Evolutionary conservation across 2,113 vertebrate species (phyloP).

Genomic region (Nothoprocta pentlandii): DNA sequence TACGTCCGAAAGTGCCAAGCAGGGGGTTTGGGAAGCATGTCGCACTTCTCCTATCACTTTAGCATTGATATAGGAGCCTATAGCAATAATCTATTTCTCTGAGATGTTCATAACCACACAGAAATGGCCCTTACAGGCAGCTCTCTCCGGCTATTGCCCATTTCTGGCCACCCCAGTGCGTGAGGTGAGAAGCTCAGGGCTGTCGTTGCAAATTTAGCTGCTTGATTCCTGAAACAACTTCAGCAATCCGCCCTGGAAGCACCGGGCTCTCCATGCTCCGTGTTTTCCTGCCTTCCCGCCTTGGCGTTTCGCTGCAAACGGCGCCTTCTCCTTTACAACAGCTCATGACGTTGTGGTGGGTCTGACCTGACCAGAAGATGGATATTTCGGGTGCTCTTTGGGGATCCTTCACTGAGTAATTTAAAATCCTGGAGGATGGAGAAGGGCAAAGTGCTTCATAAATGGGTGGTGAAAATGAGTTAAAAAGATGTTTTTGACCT

Average conservation of each 20-base stretch:
- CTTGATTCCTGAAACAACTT: not conserved
- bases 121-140: not conserved
- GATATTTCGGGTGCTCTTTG: not conserved
- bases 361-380: not conserved
- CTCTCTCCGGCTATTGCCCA: not conserved
- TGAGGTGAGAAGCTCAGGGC: not conserved
- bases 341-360: conserved; percentile 29
- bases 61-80: too few species aligned
- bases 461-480: not conserved
- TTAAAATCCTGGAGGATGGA: not conserved
- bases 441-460: not conserved
- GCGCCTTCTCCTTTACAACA: conserved; percentile 22
- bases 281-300: not conserved
- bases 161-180: not conserved
- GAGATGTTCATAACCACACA: not conserved
- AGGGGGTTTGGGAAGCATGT: not conserved
- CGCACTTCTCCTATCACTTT: not conserved
- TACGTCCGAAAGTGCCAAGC: not conserved
- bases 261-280: not conserved
- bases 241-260: not conserved
- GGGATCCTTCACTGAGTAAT: not conserved
- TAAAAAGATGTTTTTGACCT: not conserved
- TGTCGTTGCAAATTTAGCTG: not conserved
- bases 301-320: not conserved
- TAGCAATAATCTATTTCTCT: too few species aligned